Conservation (phyloP, 2,113 vertebrate species). For the Nipponia nippon region DNA sequence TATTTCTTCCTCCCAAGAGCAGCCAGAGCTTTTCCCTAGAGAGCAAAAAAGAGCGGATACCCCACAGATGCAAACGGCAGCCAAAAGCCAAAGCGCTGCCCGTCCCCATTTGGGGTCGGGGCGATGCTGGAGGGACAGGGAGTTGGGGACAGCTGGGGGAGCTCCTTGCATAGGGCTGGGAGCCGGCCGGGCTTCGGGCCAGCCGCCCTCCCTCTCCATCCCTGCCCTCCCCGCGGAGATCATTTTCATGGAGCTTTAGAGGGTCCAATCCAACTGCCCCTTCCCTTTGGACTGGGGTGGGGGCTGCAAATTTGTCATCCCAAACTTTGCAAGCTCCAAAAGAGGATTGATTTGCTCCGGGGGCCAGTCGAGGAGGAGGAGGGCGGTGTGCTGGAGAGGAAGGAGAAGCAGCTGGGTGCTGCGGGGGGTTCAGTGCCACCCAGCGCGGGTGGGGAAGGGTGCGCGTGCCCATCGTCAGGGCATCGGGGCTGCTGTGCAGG, state of each 20-base stretch:
- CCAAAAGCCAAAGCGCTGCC: fast-evolving
- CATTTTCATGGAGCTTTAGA: not conserved
- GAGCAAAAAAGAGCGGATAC: not conserved
- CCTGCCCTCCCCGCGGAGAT: not conserved
- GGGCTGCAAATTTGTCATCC: not conserved
- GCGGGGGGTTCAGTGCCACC: not conserved
- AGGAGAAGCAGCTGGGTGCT: not conserved
- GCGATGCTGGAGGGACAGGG: not conserved
- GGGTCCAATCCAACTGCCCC: not conserved
- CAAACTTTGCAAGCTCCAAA: not conserved
- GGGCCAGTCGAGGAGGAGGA: not conserved
- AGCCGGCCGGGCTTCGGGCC: not conserved
- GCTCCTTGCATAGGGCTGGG: not conserved
- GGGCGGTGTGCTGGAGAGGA: not conserved
- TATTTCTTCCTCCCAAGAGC: not conserved
- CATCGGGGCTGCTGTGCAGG: not conserved
- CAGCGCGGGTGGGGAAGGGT: not conserved
- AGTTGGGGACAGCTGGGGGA: slow-evolving; percentile 30
- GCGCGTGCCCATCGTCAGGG: not conserved
- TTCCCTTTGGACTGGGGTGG: fast-evolving
- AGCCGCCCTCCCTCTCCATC: not conserved
- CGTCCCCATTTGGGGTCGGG: fast-evolving
- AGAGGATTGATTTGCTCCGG: not conserved
- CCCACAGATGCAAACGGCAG: not conserved
- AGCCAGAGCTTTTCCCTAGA: not conserved